These are phyloP conservation scores for Indicator indicator DNA, from an alignment of 2,113 vertebrate species.

Conservation along the genomic window DNA sequence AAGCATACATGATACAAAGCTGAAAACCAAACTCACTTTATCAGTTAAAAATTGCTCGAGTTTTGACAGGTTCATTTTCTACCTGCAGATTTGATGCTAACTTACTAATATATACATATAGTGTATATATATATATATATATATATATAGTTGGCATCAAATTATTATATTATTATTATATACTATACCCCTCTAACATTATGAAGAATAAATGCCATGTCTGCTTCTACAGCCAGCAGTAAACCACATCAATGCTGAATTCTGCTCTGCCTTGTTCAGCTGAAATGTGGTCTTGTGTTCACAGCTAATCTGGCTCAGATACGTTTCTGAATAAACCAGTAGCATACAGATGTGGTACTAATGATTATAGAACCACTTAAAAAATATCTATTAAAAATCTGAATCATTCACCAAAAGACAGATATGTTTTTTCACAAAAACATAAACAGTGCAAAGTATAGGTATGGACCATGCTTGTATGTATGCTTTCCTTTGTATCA, in stretches of 20 bases:
- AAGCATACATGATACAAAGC: neutral
- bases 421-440: neutral
- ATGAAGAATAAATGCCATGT: neutral
- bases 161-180: too few relatives aligned
- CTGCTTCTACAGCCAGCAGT: neutral
- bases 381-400: neutral
- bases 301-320: neutral
- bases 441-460: neutral
- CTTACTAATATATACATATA: too few relatives aligned
- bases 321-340: neutral
- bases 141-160: too few relatives aligned
- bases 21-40: neutral
- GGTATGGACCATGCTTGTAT: neutral
- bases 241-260: neutral
- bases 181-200: neutral
- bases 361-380: neutral
- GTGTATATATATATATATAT: too few relatives aligned
- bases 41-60: neutral
- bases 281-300: neutral
- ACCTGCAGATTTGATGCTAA: neutral
- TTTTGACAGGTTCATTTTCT: constrained; percentile 38
- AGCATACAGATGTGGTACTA: neutral
- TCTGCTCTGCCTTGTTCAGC: neutral
- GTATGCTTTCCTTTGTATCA: neutral
- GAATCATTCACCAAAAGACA: neutral